Conservation (phyloP, 2,888 invertebrate genomes). For the Fabriciana adippe region DNA sequence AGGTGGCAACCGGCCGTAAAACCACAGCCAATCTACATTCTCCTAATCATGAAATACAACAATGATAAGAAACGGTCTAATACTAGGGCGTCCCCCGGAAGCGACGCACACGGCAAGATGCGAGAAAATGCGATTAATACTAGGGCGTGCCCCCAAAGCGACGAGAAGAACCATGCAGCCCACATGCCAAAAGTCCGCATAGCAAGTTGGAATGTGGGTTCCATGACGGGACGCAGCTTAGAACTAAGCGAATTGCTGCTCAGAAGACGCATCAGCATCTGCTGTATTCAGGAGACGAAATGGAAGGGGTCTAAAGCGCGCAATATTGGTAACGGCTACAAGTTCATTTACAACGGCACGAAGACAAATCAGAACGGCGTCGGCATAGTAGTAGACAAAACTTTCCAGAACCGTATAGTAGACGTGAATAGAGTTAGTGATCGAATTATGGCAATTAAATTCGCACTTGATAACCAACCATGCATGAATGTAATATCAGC, state of each 20-base stretch:
- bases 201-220: slow-evolving; percentile 42
- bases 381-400: not conserved
- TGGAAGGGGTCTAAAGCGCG: slow-evolving; percentile 39
- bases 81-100: no score
- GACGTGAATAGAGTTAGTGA: slow-evolving; percentile 4
- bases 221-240: slow-evolving; percentile 36
- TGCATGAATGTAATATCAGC: slow-evolving; percentile 26
- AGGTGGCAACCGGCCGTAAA: no score
- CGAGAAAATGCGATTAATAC: no score
- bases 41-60: no score
- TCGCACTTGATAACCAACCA: slow-evolving; percentile 24
- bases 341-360: slow-evolving; percentile 23
- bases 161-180: no score
- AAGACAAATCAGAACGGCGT: slow-evolving; percentile 9
- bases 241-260: slow-evolving; percentile 33
- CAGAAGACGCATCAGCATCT: slow-evolving; percentile 28
- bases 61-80: no score
- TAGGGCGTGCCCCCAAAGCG: no score
- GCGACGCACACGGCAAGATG: no score
- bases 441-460: slow-evolving; percentile 15
- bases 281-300: slow-evolving; percentile 39
- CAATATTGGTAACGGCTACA: slow-evolving; percentile 33
- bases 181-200: slow-evolving; percentile 2
- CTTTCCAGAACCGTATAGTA: slow-evolving; percentile 6
- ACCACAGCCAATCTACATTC: no score